Evolutionary conservation across 1,140 invertebrate genomes (phyloP), one percentile per base, ranked within the genome.

Genomic region (Heterodera schachtii): DNA sequence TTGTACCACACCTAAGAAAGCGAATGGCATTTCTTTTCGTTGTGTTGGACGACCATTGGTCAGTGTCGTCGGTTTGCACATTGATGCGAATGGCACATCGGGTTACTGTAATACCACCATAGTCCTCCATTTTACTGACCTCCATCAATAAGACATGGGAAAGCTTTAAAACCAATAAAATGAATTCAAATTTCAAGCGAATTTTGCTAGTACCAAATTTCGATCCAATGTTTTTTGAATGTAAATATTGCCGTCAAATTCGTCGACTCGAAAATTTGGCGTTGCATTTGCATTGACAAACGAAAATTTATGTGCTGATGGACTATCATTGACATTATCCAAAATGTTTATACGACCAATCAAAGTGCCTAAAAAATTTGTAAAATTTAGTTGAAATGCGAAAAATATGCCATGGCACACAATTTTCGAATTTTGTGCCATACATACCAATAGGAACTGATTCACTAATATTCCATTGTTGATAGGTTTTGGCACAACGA

Each of bases 381-480:
- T 31, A 31, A 31, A 31, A 31, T 31, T 31, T 31, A 31, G 1
- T 31, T 31, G 0, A 3, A 8, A 0, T 13, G 3, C 49, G n/a
- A 8, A 52, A 52, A 52, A 52, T 6, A 16, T 31, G 52, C 5
- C 52, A 52, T 6, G 49, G 9, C 52, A 52, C 2, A 52, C 52
- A 52, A 52, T 52, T 52, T 52, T 16, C 52, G 31, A 52, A 11
- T 52, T 52, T 2, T 64, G 2, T 19, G 4, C 5, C 13, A 19
- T 47, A n/a, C 49, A 21, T 81, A 86, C 83, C 84, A 73, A 85
- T 76, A 13, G 49, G 71, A 19, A 81, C 78, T 71, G 75, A 69
- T 46, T 85, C 84, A 57, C 74, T 85, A 11, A 85, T 67, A 11
- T 66, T 71, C 46, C 76, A 86, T 3, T 66, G 75, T 3, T 70